Evolutionary conservation across 2,888 invertebrate genomes (phyloP), one percentile per base, ranked within the genome.

Genomic region (Campoplex capitator): DNA sequence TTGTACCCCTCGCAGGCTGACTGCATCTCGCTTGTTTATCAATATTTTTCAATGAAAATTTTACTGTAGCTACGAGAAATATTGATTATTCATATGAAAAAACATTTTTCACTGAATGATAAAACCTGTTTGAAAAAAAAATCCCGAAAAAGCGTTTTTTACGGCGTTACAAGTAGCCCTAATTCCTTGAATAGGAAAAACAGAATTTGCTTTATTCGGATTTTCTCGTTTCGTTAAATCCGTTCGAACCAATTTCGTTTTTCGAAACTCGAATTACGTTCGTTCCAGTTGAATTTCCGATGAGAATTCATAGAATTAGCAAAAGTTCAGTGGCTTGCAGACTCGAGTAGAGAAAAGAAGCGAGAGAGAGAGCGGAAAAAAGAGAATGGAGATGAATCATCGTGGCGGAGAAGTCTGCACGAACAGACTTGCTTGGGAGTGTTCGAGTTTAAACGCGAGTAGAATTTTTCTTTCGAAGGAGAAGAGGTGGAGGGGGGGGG

Each of bases 311-410:
- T 32, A 7, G 62, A 62, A 62, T 62, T 38, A 4, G 23, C 23
- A 74, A 23, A 56, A 32, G 35, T 65, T 58, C 56, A 54, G 70
- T 71, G 48, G 51, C 76, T 58, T 18, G 68, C 13, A 48, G 62
- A 32, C 62, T 62, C 56, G 54, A 54, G 68, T n/a, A 51, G 56
- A 48, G 73, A 81, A 70, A 62, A 32, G 3, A 62, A 56, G 67
- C 8, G 74, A 7, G 51, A 56, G 16, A 38, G 65, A 42, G 42
- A 56, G 18, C 38, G 65, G 74, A 48, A 11, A 73, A 56, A 65
- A 45, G 28, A 68, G 48, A 45, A 54, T 32, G 48, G 62, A 32
- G 75, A 82, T 81, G 73, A 81, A 45, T 74, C 76, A 76, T 65
- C 62, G 48, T 62, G 1, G 32, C 32, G 48, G 23, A 32, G 48